Conservation (phyloP, 2,797 vertebrate genomes). For the Apodemus agrarius region DNA sequence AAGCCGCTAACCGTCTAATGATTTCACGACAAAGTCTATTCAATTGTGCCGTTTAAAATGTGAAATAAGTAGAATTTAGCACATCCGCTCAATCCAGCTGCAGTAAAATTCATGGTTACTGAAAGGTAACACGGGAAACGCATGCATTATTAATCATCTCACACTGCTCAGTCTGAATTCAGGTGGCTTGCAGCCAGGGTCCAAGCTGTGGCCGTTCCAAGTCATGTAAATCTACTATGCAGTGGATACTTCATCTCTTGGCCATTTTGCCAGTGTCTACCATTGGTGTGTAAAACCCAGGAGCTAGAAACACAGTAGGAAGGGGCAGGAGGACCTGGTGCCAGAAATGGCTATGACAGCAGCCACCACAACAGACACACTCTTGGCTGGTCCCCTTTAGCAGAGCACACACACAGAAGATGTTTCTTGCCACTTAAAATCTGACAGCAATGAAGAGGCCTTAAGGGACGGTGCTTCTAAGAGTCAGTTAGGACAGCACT, state of each 20-base stretch:
- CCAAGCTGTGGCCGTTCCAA: not conserved
- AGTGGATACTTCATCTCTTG: too few relatives aligned
- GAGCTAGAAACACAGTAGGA: not conserved
- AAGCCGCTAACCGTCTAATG: not conserved
- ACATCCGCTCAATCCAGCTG: conserved; percentile 36
- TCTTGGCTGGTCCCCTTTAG: not conserved
- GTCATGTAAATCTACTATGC: rapidly evolving
- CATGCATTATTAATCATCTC: not conserved
- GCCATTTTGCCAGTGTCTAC: not conserved
- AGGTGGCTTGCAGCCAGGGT: not conserved
- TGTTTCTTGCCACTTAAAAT: not conserved
- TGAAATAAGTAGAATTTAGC: conserved; percentile 50
- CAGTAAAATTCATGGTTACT: not conserved
- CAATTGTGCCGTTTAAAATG: conserved; percentile 59
- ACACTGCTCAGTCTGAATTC: not conserved
- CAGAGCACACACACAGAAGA: not conserved
- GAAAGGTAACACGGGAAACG: conserved; percentile 34
- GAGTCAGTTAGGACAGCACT: too few relatives aligned
- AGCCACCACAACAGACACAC: not conserved
- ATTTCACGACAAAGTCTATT: conserved; percentile 63
- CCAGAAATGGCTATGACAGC: not conserved
- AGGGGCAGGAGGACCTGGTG: rapidly evolving
- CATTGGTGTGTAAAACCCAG: rapidly evolving
- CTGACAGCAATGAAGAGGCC: not conserved
- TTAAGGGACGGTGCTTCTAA: too few relatives aligned